Evolutionary conservation across 2,113 vertebrate species (phyloP), one percentile per base, ranked within the genome.

Genomic region (Ammospiza caudacuta): DNA sequence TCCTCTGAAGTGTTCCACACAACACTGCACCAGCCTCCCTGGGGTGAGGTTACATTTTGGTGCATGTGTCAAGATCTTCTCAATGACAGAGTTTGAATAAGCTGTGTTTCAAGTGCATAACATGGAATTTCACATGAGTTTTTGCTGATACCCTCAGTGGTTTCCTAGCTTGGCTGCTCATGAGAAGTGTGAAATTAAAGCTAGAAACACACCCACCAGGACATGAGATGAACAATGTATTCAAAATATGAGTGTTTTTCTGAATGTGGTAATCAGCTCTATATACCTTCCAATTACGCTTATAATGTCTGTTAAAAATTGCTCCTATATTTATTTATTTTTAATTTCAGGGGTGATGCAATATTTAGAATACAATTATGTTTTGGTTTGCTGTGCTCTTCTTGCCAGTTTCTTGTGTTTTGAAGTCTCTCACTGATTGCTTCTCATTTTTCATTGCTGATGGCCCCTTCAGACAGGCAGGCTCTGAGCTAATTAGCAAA

Each of bases 401-500:
- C 87, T 95, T 96, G 49, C 87, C 92, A 94, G 1, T 78, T 97
- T 54, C 68, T 94, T 87, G 49, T 91, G 52, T 97, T 92, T 81
- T 95, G 87, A 95, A 96, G 78, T 74, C 63, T 88, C 94, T 96
- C 79, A 86, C 67, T 94, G 92, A 94, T 94, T 97, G 73, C 63
- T 92, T 96, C 87, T 97, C 83, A 55, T 96, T 95, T 96, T 97
- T 97, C 95, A 66, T 95, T 86, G 18, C 78, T 94, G 74, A 96
- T 97, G 84, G 81, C 80, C 77, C 86, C 84, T 92, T 94, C 68
- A 97, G 92, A 96, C 93, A 94, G 87, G 67, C 63, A 95, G 85
- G 59, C 95, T 97, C 94, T 28, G 2, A 95, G 74, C 74, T 98
- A 96, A 97, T 98, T 97, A 97, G 77, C 81, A 92, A 83, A 96